A percentile compares a stretch with the other conserved stretches of the same genome.
Evolutionary conservation across 2,113 vertebrate genomes (phyloP).

Genomic region (Neolamprologus falcicula): DNA sequence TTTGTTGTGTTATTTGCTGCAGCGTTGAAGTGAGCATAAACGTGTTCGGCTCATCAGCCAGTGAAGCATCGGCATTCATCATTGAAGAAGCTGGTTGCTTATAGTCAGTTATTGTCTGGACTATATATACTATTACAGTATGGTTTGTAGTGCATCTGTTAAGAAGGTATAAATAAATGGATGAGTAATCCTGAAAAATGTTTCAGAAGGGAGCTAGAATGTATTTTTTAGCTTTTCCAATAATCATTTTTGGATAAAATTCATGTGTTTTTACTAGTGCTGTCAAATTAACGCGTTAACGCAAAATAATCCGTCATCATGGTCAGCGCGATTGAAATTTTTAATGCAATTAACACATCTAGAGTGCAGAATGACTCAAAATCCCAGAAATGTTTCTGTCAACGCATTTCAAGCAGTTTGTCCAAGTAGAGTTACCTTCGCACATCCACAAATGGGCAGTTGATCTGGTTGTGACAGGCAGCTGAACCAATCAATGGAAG

Average conservation of each 20-base stretch:
- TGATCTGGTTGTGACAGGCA: not conserved
- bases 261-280: not conserved
- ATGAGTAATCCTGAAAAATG: not conserved
- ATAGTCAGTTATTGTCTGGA: not conserved
- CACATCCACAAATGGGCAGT: not conserved
- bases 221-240: not conserved
- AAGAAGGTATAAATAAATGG: not conserved
- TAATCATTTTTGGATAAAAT: not conserved
- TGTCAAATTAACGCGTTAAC: not conserved
- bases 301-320: not conserved
- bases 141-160: not conserved
- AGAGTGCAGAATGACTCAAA: not conserved
- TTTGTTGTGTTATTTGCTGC: not conserved
- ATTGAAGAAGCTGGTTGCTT: not conserved
- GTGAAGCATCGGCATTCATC: not conserved
- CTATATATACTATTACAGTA: not conserved
- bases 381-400: not conserved
- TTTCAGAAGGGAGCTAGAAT: not conserved
- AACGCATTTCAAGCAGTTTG: not conserved
- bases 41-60: not conserved
- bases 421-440: not conserved
- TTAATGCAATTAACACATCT: not conserved
- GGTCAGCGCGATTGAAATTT: not conserved
- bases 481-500: not conserved
- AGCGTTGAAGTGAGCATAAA: not conserved